These are phyloP conservation scores for Peromyscus californicus DNA, from an alignment of 2,113 vertebrate species.

Conservation along the genomic window DNA sequence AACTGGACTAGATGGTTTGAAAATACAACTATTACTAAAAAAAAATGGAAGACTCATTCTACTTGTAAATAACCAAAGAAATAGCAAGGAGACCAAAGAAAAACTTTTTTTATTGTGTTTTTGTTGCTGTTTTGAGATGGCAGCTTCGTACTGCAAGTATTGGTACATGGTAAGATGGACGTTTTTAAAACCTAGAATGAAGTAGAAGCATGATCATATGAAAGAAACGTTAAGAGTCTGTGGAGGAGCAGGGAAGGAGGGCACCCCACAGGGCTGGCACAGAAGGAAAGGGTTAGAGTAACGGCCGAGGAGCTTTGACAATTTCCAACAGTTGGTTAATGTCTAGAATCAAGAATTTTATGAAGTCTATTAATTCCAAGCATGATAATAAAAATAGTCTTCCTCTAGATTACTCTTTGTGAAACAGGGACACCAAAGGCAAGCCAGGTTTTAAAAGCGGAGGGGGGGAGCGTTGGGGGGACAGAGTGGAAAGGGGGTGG, in stretches of 20 bases:
- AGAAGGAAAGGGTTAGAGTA: neutral
- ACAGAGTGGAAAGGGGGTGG: too few relatives aligned
- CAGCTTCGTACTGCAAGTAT: neutral
- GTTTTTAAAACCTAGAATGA: neutral
- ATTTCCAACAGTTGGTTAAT: neutral
- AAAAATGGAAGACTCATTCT: neutral
- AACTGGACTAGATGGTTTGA: constrained; percentile 27
- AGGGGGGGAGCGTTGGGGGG: neutral
- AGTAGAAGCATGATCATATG: neutral
- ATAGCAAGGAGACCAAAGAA: neutral
- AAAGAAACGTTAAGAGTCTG: neutral
- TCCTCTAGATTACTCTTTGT: neutral
- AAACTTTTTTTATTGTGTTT: neutral
- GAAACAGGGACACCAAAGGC: neutral
- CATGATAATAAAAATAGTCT: neutral
- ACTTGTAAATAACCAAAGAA: neutral
- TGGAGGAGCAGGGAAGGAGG: neutral
- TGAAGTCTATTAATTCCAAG: neutral
- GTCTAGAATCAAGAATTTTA: neutral
- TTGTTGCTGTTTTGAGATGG: neutral
- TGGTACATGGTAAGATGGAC: neutral
- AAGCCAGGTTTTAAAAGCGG: neutral
- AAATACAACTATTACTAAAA: neutral
- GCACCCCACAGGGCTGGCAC: neutral
- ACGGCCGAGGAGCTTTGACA: neutral